Conservation (phyloP, 2,888 invertebrate species). For the Noctua pronuba region DNA sequence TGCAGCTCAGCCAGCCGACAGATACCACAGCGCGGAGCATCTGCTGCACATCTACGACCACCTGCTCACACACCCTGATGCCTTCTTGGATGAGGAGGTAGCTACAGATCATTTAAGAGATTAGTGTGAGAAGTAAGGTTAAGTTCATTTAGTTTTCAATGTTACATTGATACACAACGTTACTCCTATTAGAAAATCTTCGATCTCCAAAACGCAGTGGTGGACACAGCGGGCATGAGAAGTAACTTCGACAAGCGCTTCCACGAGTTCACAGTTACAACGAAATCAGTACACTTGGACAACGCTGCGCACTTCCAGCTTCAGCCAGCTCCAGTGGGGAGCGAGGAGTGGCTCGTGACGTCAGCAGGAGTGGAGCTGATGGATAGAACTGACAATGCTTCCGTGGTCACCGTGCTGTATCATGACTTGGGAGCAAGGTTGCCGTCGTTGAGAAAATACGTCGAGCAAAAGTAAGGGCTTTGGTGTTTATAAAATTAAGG, state of each 20-base stretch:
- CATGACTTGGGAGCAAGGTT: slow-evolving; percentile 91
- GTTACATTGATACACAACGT: background rate
- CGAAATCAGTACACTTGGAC: slow-evolving; percentile 78
- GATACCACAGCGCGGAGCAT: slow-evolving; percentile 91
- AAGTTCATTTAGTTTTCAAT: background rate
- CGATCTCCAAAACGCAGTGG: slow-evolving; percentile 84
- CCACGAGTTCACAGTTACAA: slow-evolving; percentile 81
- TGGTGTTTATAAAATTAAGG: background rate
- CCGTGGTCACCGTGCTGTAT: slow-evolving; percentile 90
- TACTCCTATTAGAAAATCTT: slow-evolving; percentile 82
- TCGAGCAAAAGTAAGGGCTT: slow-evolving; percentile 90
- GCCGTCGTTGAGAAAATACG: slow-evolving; percentile 90
- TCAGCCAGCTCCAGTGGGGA: slow-evolving; percentile 65
- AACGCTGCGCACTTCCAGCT: slow-evolving; percentile 82
- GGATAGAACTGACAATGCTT: slow-evolving; percentile 77
- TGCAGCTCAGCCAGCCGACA: slow-evolving; percentile 80
- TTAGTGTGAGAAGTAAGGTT: background rate
- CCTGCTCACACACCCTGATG: slow-evolving; percentile 88
- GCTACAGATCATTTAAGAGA: background rate
- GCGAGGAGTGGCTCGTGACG: slow-evolving; percentile 81
- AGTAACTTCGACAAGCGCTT: slow-evolving; percentile 75
- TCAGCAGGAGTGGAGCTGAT: slow-evolving; percentile 84
- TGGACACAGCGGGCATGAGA: slow-evolving; percentile 81
- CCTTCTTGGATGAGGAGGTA: slow-evolving; percentile 94
- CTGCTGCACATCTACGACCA: slow-evolving; percentile 90